A percentile compares a stretch with the other conserved stretches of the same genome.
These are phyloP conservation scores for Nebria ingens DNA, from an alignment of 1,140 invertebrate genomes.

Conservation along the genomic window DNA sequence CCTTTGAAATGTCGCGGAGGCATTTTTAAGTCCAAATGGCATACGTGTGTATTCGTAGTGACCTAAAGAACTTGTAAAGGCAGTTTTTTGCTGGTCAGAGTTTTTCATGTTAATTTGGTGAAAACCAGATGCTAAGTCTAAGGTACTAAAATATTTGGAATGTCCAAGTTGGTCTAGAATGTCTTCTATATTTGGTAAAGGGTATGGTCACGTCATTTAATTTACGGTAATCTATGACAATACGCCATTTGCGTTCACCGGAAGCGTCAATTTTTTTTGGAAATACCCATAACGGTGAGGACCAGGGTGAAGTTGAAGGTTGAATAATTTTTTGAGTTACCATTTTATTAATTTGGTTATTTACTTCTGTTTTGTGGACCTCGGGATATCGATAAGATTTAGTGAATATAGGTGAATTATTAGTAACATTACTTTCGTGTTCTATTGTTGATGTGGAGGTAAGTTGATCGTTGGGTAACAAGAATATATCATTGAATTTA, in stretches of 20 bases:
- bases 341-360: conserved; percentile 23
- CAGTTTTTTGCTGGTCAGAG: conserved; percentile 27
- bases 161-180: conserved; percentile 35
- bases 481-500: background rate
- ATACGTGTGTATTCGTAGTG: conserved; percentile 27
- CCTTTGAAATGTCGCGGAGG: conserved; percentile 26
- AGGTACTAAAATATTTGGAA: conserved; percentile 36
- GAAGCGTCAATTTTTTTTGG: conserved; percentile 27
- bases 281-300: no score
- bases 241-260: conserved; percentile 26
- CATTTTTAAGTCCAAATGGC: conserved; percentile 28
- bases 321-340: conserved; percentile 16
- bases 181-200: conserved; percentile 41
- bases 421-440: conserved; percentile 24
- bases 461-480: conserved; percentile 8
- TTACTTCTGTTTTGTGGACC: conserved; percentile 23
- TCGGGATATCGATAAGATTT: conserved; percentile 28
- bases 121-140: conserved; percentile 40
- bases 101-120: conserved; percentile 37
- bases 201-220: conserved; percentile 32
- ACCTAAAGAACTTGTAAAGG: conserved; percentile 25
- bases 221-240: conserved; percentile 30
- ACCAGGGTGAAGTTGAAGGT: conserved; percentile 15
- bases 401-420: conserved; percentile 18
- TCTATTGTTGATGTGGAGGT: conserved; percentile 20